Evolutionary conservation across 1,140 invertebrate species (phyloP).

Genomic region (Leguminivora glycinivorella): DNA sequence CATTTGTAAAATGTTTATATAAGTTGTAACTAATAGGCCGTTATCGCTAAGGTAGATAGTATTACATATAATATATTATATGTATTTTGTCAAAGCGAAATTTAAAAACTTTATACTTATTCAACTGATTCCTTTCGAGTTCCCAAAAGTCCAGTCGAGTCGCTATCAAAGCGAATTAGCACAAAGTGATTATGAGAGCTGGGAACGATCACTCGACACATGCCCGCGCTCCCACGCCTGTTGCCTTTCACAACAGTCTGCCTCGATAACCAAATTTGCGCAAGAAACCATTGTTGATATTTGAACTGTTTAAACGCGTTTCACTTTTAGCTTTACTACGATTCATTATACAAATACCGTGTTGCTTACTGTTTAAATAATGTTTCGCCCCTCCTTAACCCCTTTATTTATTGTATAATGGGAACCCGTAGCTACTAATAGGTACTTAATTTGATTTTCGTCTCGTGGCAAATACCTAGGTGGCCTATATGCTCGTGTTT

Average conservation of each 20-base stretch:
- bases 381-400: not conserved
- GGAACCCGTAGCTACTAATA: not conserved
- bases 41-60: too few relatives aligned
- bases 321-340: not conserved
- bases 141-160: not conserved
- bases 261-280: not conserved
- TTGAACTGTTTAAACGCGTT: not conserved
- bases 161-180: not conserved
- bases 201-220: constrained; percentile 5
- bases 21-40: too few relatives aligned
- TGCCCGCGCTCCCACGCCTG: constrained; percentile 2
- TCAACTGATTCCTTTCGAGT: not conserved
- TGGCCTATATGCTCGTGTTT: too few relatives aligned
- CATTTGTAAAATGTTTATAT: too few relatives aligned
- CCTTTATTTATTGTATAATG: not conserved
- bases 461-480: too few relatives aligned
- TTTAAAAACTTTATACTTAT: not conserved
- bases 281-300: constrained; percentile 14
- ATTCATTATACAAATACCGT: not conserved
- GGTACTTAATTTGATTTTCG: not conserved
- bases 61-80: too few relatives aligned
- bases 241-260: constrained; percentile 19
- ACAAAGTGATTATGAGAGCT: constrained; percentile 24
- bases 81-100: not conserved
- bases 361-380: not conserved